These are phyloP conservation scores for Nibea coibor DNA, from an alignment of 2,113 vertebrate genomes.

Conservation along the genomic window DNA sequence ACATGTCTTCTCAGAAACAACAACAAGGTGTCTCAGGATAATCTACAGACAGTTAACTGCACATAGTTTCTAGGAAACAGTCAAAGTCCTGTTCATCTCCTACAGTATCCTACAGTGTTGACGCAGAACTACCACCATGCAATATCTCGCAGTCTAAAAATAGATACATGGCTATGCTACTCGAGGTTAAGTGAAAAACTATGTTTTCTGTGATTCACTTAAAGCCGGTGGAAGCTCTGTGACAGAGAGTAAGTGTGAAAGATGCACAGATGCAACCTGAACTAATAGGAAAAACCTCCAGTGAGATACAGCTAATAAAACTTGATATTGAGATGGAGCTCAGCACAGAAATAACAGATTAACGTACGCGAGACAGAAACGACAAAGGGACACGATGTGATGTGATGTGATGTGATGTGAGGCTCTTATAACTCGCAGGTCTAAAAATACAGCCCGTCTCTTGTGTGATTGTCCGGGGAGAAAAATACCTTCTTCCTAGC, in stretches of 20 bases:
- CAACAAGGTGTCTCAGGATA: background rate
- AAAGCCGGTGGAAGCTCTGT: background rate
- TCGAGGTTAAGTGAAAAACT: background rate
- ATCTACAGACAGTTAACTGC: background rate
- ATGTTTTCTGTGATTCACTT: background rate
- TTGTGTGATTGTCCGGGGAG: conserved; percentile 54
- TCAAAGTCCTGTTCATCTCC: no score
- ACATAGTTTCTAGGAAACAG: background rate
- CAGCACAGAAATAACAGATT: background rate
- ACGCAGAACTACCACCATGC: background rate
- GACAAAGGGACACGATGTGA: conserved; percentile 39
- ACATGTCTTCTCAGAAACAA: background rate
- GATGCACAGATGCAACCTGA: background rate
- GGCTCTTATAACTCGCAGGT: conserved; percentile 37
- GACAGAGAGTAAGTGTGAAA: background rate
- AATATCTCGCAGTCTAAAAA: background rate
- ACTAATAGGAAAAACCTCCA: background rate
- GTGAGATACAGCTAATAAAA: background rate
- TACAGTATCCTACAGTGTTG: background rate
- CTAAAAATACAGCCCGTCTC: conserved; percentile 74
- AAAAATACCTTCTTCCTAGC: conserved; percentile 52
- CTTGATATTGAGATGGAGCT: background rate
- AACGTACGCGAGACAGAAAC: conserved; percentile 11
- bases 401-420: conserved; percentile 1
- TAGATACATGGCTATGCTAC: background rate